phyloP scores from a whole-genome alignment of 37 sponge, comb jelly and placozoan genomes.

The Agelas oroides region DNA sequence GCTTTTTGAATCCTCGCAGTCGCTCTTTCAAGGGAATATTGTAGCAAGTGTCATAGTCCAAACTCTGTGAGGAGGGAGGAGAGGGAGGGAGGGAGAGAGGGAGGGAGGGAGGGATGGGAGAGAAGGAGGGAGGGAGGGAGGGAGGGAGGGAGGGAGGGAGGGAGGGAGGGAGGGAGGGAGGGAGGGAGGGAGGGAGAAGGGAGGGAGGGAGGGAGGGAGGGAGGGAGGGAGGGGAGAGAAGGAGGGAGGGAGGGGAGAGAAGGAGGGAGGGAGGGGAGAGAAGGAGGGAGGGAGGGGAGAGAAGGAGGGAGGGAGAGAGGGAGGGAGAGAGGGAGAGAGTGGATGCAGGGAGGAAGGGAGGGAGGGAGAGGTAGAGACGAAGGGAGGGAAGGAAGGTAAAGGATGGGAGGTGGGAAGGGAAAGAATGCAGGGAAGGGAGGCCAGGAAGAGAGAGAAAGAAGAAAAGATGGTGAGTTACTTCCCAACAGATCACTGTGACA shows the following conservation, averaged over 20 bases:
- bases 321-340: too few relatives aligned
- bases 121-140: neutral
- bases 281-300: too few relatives aligned
- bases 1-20: conserved; percentile 36
- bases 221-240: too few relatives aligned
- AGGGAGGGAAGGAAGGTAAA: neutral
- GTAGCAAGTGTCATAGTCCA: conserved; percentile 87
- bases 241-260: too few relatives aligned
- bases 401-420: neutral
- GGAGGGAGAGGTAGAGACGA: conserved; percentile 17
- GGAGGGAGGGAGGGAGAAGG: neutral
- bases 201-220: too few relatives aligned
- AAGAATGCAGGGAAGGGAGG: neutral
- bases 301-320: too few relatives aligned
- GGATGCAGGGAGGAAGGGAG: conserved; percentile 17
- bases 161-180: neutral
- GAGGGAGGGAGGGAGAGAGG: neutral
- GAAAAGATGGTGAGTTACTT: neutral
- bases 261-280: too few relatives aligned
- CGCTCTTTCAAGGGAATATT: conserved; percentile 83
- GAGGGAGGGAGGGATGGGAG: conserved; percentile 20
- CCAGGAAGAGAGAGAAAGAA: neutral
- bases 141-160: neutral
- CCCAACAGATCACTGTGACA: too few relatives aligned
- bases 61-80: conserved; percentile 54